Percentiles rank a stretch among this genome's conserved stretches.
Conservation (phyloP, 2,797 vertebrate genomes). For the Schizothorax lantsangensis region DNA sequence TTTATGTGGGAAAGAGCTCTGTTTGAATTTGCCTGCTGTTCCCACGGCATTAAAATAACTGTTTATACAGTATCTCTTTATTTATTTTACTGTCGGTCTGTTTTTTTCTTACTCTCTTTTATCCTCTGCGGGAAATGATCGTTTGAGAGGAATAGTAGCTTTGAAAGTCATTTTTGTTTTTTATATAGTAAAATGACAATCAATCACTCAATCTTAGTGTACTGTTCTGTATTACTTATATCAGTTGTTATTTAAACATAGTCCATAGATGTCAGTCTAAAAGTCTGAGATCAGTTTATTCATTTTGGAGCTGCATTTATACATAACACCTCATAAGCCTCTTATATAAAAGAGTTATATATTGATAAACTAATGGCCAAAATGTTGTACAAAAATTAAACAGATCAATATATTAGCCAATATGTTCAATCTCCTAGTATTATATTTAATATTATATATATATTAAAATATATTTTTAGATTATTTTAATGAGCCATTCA, state of each 20-base stretch:
- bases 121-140: background rate
- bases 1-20: conserved; percentile 19
- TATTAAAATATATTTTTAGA: too few relatives aligned
- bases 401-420: too few relatives aligned
- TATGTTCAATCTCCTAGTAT: too few relatives aligned
- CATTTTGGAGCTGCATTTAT: too few relatives aligned
- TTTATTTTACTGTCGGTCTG: conserved; percentile 14
- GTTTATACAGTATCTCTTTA: conserved; percentile 62
- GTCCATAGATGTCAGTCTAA: background rate
- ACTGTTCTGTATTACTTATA: background rate
- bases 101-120: background rate
- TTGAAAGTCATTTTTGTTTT: background rate
- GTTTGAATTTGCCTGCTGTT: conserved; percentile 35
- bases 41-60: conserved; percentile 45
- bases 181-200: background rate
- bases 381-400: too few relatives aligned
- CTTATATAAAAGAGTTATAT: too few relatives aligned
- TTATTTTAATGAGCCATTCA: too few relatives aligned
- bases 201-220: background rate
- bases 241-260: background rate
- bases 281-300: background rate
- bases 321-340: too few relatives aligned
- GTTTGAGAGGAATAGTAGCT: background rate
- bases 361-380: too few relatives aligned
- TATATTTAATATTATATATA: too few relatives aligned